Evolutionary conservation across 2,888 invertebrate genomes (phyloP), one percentile per base, ranked within the genome.

Genomic region (Phengaris alcon): DNA sequence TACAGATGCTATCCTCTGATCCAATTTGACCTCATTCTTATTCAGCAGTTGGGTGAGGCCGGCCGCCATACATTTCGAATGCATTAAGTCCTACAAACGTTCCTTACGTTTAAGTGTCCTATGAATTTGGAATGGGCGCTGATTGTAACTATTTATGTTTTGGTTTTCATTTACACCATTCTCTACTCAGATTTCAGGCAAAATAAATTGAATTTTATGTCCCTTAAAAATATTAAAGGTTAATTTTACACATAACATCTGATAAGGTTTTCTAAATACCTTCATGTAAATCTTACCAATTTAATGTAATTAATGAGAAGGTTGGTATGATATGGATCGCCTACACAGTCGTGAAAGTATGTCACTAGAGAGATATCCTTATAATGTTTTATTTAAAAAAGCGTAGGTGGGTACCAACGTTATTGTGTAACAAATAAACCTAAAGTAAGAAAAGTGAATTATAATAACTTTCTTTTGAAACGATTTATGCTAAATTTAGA

Each of bases 1-100:
- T 81, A 81, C 82, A 83, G 84, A 87, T 88, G 87, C 85, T 88
- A 87, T 88, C 80, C 82, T 82, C 84, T 85, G 88, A 88, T 91
- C 90, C 90, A 90, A 90, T 91, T 90, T 88, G 85, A 86, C 84
- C 88, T 89, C 87, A 92, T 92, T 92, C 85, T 87, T 90, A 92
- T 92, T 92, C 91, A 88, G 88, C 90, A 87, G 86, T 82, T 84
- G 81, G 83, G 79, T 82, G 83, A 87, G 87, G 86, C 88, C 88
- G 72, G 72, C 35, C 35, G 72, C 86, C 88, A 86, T 82, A 82
- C 83, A 89, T 90, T 90, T 88, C 84, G 85, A 85, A 90, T 91
- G 89, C 88, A 90, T 90, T 89, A 88, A 85, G 84, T 84, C 85
- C 86, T 77, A 77, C 78, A 78, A 77, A 76, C 76, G 69, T 22